Percentiles rank a stretch among this genome's conserved stretches.
Evolutionary conservation across 2,113 vertebrate genomes (phyloP).

Genomic region (Bufo bufo): DNA sequence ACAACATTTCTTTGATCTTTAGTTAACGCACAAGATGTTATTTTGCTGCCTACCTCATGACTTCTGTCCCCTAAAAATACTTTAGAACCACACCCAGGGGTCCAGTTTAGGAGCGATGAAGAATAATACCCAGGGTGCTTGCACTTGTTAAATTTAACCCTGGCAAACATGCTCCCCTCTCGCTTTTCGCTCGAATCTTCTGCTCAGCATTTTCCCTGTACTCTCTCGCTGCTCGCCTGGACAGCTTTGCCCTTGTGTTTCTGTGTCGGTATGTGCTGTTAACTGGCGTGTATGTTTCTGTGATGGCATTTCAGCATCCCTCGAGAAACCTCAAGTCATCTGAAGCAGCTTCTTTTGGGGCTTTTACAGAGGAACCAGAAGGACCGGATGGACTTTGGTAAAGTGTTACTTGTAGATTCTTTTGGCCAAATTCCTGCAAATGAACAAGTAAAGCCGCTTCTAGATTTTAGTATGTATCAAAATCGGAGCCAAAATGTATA

Average conservation of each 20-base stretch:
- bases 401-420: constrained; percentile 54
- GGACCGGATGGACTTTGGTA: constrained; percentile 92
- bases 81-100: neutral
- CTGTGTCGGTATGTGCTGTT: constrained; percentile 40
- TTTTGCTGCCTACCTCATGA: neutral
- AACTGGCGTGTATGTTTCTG: constrained; percentile 5
- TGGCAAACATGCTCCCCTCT: constrained; percentile 45
- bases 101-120: constrained; percentile 27
- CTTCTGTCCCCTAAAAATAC: constrained; percentile 7
- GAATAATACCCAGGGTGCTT: constrained; percentile 28
- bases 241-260: neutral
- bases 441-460: neutral
- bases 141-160: constrained; percentile 56
- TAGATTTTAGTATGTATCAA: neutral
- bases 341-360: constrained; percentile 86
- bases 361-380: constrained; percentile 87
- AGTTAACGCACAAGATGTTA: neutral
- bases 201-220: constrained; percentile 48
- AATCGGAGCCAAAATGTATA: neutral
- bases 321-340: constrained; percentile 85
- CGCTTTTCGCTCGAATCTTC: constrained; percentile 41
- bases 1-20: too few relatives aligned
- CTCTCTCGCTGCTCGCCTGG: neutral
- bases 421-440: neutral
- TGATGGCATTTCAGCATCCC: constrained; percentile 80